Evolutionary conservation across 2,113 vertebrate genomes (phyloP), one percentile per base, ranked within the genome.

Genomic region (Platanista minor): DNA sequence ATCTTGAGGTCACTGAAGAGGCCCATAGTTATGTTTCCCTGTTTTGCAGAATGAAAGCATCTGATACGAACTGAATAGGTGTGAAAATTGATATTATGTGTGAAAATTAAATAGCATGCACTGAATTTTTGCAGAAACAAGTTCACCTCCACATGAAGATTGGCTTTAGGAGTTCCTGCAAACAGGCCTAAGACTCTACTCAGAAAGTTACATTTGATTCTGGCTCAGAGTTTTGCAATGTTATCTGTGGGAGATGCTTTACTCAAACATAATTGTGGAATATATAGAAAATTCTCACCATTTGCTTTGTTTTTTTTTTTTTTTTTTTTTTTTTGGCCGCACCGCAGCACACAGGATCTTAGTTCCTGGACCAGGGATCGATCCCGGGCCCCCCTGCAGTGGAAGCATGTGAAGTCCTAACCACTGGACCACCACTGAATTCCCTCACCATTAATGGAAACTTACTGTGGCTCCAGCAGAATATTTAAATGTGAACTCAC

Each of bases 21-120:
- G 12, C 18, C 27, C 17, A 62, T 83, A 95, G 8, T 96, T 96
- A 52, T 84, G 15, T 17, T 39, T 96, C 64, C n/a, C n/a, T 96
- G 36, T 93, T 93, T 71, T 82, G 31, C 20, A 78, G 27, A 82
- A 85, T 81, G 66, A 90, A 95, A 91, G 25, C n/a, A 46, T 72
- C 43, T 67, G 20, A 95, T 91, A 67, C 14, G 31, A 93, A 93
- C 77, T 88, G 36, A 85, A 89, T 86, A 96, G 61, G 82, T 89
- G 96, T 93, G 84, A 77, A 97, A 87, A 90, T 80, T 94, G 59
- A 72, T 75, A 92, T 54, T 74, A 17, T 43, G 49, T 77, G 31
- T 17, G 27, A 94, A 94, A 96, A 93, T 91, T 89, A 93, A 94
- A 93, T 27, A 81, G 25, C 43, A 91, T 21, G 20, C 15, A 46